Percentiles rank a stretch among this genome's conserved stretches.
phyloP scores from a whole-genome alignment of 2,113 vertebrate genomes.

The Propithecus coquereli region DNA sequence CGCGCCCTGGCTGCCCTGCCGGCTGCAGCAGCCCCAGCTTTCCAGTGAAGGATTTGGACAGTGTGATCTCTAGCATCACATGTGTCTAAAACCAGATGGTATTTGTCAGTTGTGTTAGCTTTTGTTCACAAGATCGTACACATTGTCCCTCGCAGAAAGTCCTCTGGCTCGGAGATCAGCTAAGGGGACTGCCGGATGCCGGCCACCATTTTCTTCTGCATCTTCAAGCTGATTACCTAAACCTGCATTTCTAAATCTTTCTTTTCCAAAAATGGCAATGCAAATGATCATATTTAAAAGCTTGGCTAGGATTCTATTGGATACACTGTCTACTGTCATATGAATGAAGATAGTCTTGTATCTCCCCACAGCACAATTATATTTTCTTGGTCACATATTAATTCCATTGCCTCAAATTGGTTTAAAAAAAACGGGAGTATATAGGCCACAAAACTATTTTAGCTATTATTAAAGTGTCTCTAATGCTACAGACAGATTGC shows the following conservation, averaged over 20 bases:
- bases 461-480: neutral
- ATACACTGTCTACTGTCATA: neutral
- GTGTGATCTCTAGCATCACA: rapidly evolving
- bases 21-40: too few relatives aligned
- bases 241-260: neutral
- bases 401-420: neutral
- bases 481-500: rapidly evolving
- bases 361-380: rapidly evolving
- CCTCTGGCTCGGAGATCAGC: neutral
- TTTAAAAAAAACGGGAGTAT: too few relatives aligned
- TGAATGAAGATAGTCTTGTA: neutral
- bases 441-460: neutral
- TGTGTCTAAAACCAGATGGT: too few relatives aligned
- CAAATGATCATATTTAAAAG: neutral
- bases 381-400: neutral
- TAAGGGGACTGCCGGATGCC: rapidly evolving
- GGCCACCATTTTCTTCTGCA: neutral
- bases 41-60: rapidly evolving
- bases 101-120: rapidly evolving
- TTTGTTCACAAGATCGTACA: rapidly evolving
- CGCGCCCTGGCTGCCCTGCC: rapidly evolving
- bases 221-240: neutral
- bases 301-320: neutral
- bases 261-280: neutral
- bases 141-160: too few relatives aligned